These are phyloP conservation scores for Philopotamus ludificatus DNA, from an alignment of 1,140 invertebrate genomes.

Conservation along the genomic window DNA sequence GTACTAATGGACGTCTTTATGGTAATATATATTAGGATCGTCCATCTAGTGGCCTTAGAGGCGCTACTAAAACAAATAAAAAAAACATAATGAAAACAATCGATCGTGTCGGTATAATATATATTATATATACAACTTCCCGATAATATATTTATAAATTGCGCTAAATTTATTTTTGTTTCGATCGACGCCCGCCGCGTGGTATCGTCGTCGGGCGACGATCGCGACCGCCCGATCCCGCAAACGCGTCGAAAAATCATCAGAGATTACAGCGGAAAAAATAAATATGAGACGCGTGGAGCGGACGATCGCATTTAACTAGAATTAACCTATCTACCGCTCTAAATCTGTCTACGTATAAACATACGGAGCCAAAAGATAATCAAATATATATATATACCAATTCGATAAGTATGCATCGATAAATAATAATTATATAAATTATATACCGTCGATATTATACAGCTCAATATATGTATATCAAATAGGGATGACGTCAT, in stretches of 20 bases:
- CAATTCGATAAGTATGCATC: neutral
- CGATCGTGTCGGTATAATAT: neutral
- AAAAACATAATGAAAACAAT: slow-evolving; percentile 35
- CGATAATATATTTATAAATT: too few relatives aligned
- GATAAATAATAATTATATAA: neutral
- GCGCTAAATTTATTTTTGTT: too few relatives aligned
- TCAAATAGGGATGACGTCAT: neutral
- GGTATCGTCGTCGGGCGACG: too few relatives aligned
- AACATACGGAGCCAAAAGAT: too few relatives aligned
- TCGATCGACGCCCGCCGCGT: too few relatives aligned
- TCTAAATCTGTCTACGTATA: too few relatives aligned
- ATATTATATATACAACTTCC: neutral
- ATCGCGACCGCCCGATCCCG: too few relatives aligned
- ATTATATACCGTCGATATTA: slow-evolving; percentile 7
- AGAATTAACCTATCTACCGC: slow-evolving; percentile 19
- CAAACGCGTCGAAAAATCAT: too few relatives aligned
- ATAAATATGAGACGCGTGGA: too few relatives aligned
- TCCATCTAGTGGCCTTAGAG: slow-evolving; percentile 39
- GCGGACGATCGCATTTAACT: slow-evolving; percentile 15
- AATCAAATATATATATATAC: too few relatives aligned
- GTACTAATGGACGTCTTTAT: slow-evolving; percentile 41
- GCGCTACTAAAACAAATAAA: slow-evolving; percentile 31
- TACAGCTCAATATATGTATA: slow-evolving; percentile 11
- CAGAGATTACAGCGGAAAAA: too few relatives aligned
- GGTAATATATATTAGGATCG: slow-evolving; percentile 42